Evolutionary conservation across 1,140 invertebrate genomes (phyloP).

Genomic region (Trachymyrmex septentrionalis): DNA sequence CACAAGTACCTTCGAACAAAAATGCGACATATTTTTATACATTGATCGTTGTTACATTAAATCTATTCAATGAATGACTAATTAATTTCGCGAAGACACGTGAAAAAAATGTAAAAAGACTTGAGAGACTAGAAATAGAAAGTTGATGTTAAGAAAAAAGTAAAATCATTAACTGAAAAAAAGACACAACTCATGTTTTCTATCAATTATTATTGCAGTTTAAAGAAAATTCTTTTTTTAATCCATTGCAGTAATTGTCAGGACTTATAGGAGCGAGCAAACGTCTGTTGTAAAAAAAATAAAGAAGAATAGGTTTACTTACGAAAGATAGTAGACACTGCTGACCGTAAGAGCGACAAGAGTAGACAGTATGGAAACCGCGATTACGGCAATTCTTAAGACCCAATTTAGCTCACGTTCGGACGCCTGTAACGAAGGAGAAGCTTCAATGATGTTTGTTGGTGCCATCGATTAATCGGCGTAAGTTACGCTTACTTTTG

Average conservation of each 20-base stretch:
- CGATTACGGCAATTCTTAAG: constrained; percentile 90
- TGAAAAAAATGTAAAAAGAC: not conserved
- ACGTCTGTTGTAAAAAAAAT: not conserved
- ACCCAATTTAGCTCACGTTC: constrained; percentile 92
- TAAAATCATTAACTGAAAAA: not conserved
- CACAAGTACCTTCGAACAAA: constrained; percentile 88
- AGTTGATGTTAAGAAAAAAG: not conserved
- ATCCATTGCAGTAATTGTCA: not conserved
- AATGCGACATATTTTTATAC: not conserved
- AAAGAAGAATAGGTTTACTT: constrained; percentile 78
- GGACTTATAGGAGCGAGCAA: not conserved
- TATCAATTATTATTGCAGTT: not conserved
- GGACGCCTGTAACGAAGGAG: constrained; percentile 87
- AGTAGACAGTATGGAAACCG: constrained; percentile 90
- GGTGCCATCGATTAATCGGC: not conserved
- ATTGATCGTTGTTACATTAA: not conserved
- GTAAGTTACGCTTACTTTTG: constrained; percentile 87
- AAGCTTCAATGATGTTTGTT: not conserved
- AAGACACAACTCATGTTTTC: not conserved
- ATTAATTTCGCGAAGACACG: not conserved
- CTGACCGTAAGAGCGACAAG: constrained; percentile 91
- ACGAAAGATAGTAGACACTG: constrained; percentile 93
- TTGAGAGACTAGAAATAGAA: constrained; percentile 4
- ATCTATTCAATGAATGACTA: not conserved
- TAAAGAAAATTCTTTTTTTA: not conserved